phyloP scores from a whole-genome alignment of 2,888 invertebrate species.

The Lasioglossum pauxillum region DNA sequence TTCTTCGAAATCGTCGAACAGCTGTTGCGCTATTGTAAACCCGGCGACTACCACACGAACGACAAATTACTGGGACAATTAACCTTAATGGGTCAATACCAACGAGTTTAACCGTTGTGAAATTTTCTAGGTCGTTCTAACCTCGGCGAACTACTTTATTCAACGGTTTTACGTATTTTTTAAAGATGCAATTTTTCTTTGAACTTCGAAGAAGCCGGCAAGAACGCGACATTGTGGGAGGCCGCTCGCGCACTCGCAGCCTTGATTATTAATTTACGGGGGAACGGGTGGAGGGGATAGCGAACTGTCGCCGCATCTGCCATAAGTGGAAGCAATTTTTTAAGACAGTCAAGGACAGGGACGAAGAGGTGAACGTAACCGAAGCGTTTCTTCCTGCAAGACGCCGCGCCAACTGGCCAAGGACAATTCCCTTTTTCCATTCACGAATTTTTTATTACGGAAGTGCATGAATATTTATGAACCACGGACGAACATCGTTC shows the following conservation, averaged over 20 bases:
- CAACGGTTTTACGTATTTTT: no score
- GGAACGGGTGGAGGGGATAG: neutral
- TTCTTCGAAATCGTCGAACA: conserved; percentile 18
- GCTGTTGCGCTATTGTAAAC: conserved; percentile 24
- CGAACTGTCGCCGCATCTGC: neutral
- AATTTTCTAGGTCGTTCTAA: neutral
- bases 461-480: conserved; percentile 61
- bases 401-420: neutral
- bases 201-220: neutral
- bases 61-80: conserved; percentile 1
- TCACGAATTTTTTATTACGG: conserved; percentile 53
- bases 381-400: neutral
- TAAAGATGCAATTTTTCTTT: neutral
- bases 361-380: conserved; percentile 12
- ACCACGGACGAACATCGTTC: conserved; percentile 6
- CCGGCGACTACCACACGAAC: neutral
- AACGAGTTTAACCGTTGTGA: neutral
- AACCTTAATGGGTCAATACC: conserved; percentile 4
- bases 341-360: neutral
- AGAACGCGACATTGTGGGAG: neutral
- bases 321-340: neutral
- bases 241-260: neutral
- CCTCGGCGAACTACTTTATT: no score
- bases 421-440: conserved; percentile 43
- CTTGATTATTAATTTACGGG: neutral